Evolutionary conservation across 2,888 invertebrate genomes (phyloP), one percentile per base, ranked within the genome.

Genomic region (Ophion ellenae): DNA sequence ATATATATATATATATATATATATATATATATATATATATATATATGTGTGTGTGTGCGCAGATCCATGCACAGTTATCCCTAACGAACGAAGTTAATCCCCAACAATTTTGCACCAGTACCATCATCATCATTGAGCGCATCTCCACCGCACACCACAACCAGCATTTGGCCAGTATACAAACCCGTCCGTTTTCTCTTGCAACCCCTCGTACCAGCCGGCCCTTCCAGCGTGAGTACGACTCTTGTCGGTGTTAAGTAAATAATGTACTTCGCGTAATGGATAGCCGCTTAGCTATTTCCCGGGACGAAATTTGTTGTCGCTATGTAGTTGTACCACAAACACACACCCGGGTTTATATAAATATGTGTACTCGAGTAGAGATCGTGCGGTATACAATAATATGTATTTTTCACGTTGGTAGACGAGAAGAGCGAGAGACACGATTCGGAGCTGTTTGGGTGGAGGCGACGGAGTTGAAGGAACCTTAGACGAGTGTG

Each of bases 231-330:
- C 20, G 24, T 79, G 85, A 66, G 73, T 63, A 79, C 70, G 73
- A 73, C 66, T 79, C 70, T 47, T 79, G 83, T 83, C 73, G 73
- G 79, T 85, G 85, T 85, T 85, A 85, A 85, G 85, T 85, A 80
- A 85, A 85, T 85, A 85, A 85, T 85, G 85, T 85, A 85, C 85
- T 85, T 85, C 83, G 76, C 80, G 85, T 85, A 85, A 85, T 85
- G 85, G 83, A 85, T 85, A 85, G 85, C 82, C 85, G 85, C 85
- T 85, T 85, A 85, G 83, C 85, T 85, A 85, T 85, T 83, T 80
- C 83, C 85, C 80, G 66, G 73, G 53, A 83, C 76, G 82, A 80
- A 85, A 85, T 83, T 83, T 83, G 82, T 85, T 76, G 76, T 83
- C 40, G 85, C 40, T 61, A 75, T 85, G 79, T 70, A 59, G 70